Base-by-base conservation (phyloP, 2,888 invertebrate species). In the Bruchidius siliquastri region DNA sequence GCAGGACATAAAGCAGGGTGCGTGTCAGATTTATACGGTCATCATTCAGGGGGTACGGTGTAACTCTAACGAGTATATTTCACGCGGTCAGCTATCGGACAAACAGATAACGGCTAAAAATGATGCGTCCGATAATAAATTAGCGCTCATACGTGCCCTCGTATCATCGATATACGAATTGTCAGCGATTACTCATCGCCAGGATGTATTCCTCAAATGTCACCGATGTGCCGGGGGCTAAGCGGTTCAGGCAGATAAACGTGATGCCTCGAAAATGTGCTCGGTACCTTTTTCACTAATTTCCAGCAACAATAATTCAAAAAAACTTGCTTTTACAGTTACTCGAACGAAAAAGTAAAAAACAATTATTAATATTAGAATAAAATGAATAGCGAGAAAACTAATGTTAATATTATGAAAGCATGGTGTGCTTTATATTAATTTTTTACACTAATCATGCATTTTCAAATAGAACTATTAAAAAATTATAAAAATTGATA, bases 131-230 rank as follows among this genome's bases (percentile, higher is more conserved):
- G 49, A 49, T 49, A 8, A 49, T 49, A 49, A 49, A 49, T 13
- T 13, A 49, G 10, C 49, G 49, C 49, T 49, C 49, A 49, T 49
- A 49, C 49, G 49, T 49, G 49, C 49, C 49, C 49, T 13, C 49
- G 49, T 49, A 49, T 49, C 49, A 18, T 49, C 49, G 18, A 49
- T 49, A 49, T 49, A 49, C 49, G 49, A 49, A 49, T 49, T 49
- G 49, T 49, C 49, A 13, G 49, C 18, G 8, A 49, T 49, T 13
- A 49, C 1, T 49, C 49, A 49, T 13, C 49, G 49, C 1, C 13
- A 18, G 49, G 18, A 13, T 67, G 26, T 68, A 73, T 73, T 73
- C 71, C 71, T 73, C 72, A 69, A 73, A 73, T 73, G 73, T 73
- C 71, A 71, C 69, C 72, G 71, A 71, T 73, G 71, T 69, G 69